These are phyloP conservation scores for Philonicus albiceps DNA, from an alignment of 2,888 invertebrate species.

Conservation along the genomic window DNA sequence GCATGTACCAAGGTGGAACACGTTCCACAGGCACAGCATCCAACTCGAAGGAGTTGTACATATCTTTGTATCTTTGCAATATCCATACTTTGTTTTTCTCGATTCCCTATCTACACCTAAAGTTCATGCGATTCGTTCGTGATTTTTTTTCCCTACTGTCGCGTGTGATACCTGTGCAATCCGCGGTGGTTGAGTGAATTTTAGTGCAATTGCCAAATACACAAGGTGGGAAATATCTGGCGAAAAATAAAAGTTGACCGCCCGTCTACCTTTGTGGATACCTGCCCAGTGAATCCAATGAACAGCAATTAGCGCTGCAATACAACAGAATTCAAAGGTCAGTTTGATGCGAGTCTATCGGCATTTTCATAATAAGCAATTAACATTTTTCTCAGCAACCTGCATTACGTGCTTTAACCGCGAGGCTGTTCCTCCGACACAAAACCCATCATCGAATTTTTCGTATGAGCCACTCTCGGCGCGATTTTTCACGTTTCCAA, in stretches of 20 bases:
- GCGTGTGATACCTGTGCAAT: neutral
- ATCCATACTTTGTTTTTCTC: neutral
- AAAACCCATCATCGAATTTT: neutral
- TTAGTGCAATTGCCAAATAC: neutral
- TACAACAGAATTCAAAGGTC: constrained; percentile 2
- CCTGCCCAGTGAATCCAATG: neutral
- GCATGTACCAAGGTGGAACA: constrained; percentile 21
- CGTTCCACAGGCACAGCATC: constrained; percentile 29
- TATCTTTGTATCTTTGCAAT: neutral
- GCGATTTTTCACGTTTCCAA: neutral
- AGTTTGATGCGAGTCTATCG: neutral
- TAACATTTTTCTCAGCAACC: neutral
- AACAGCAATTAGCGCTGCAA: neutral
- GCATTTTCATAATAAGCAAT: neutral
- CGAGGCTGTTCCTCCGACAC: neutral
- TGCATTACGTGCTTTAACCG: neutral
- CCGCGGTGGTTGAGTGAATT: neutral
- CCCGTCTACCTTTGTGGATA: neutral
- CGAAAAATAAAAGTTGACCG: neutral
- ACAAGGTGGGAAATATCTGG: neutral
- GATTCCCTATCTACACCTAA: neutral
- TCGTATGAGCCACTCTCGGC: neutral
- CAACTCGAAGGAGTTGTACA: neutral
- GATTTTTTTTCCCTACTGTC: neutral
- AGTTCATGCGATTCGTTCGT: constrained; percentile 5